A percentile compares a stretch with the other conserved stretches of the same genome.
phyloP scores from a whole-genome alignment of 2,797 vertebrate genomes.

The Otolemur crassicaudatus region DNA sequence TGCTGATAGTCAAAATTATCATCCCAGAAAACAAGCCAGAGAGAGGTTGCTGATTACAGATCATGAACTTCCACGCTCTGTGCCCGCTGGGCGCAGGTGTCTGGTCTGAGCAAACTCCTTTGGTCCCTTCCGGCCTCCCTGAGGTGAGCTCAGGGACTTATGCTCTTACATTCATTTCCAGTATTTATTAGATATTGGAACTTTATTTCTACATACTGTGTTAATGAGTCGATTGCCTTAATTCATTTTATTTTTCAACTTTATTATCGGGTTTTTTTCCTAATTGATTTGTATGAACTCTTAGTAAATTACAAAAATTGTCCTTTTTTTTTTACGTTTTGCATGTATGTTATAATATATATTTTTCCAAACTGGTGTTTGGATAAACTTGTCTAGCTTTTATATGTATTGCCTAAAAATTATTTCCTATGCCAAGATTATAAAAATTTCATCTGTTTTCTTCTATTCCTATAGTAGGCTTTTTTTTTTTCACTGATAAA shows the following conservation, averaged over 20 bases:
- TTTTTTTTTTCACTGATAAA: constrained; percentile 18
- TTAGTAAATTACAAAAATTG: constrained; percentile 17
- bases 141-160: neutral
- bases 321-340: neutral
- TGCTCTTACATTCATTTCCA: neutral
- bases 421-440: constrained; percentile 43
- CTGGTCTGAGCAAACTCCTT: neutral
- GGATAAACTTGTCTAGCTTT: constrained; percentile 38
- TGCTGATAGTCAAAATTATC: neutral
- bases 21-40: neutral
- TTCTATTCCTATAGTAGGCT: constrained; percentile 41
- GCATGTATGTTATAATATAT: neutral
- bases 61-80: neutral
- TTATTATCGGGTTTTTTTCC: neutral
- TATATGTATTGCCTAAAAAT: constrained; percentile 30
- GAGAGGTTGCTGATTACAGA: neutral
- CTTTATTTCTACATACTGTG: neutral
- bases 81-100: too few relatives aligned
- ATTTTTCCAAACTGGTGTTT: constrained; percentile 1
- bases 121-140: neutral
- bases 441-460: constrained; percentile 57
- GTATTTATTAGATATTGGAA: neutral
- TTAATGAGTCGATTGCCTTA: neutral
- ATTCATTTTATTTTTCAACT: constrained; percentile 44
- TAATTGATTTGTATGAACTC: neutral